Evolutionary conservation across 2,888 invertebrate genomes (phyloP).

Genomic region (Anoplius nigerrimus): DNA sequence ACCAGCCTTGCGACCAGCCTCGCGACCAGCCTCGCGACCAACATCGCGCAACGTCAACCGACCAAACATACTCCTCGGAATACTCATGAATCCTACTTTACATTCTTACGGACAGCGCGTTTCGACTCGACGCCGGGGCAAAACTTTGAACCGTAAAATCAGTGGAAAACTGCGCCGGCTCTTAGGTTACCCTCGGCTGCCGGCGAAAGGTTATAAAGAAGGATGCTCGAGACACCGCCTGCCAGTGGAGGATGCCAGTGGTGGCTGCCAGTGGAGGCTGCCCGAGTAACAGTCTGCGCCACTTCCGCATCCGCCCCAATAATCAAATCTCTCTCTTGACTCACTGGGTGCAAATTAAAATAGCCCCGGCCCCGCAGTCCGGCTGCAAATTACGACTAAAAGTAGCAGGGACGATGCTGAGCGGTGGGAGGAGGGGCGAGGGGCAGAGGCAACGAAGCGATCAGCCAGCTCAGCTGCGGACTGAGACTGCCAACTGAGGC

Average conservation of each 20-base stretch:
- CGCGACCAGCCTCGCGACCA: no score
- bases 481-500: no score
- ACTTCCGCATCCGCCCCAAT: constrained; percentile 65
- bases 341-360: constrained; percentile 64
- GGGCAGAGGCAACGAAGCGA: background rate
- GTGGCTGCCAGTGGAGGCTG: background rate
- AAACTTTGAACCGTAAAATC: background rate
- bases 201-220: no score
- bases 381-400: constrained; percentile 23
- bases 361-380: constrained; percentile 38
- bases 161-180: background rate
- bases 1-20: constrained; percentile 1
- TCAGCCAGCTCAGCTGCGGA: no score
- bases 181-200: background rate
- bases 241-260: no score
- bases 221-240: no score
- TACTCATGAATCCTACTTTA: constrained; percentile 2
- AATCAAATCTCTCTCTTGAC: constrained; percentile 69
- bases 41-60: no score
- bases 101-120: background rate
- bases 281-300: constrained; percentile 62
- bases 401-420: background rate
- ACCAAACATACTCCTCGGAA: no score
- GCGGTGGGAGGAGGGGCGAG: background rate
- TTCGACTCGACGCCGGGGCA: background rate